Evolutionary conservation across 2,888 invertebrate species (phyloP).

Genomic region (Melanostoma mellinum): DNA sequence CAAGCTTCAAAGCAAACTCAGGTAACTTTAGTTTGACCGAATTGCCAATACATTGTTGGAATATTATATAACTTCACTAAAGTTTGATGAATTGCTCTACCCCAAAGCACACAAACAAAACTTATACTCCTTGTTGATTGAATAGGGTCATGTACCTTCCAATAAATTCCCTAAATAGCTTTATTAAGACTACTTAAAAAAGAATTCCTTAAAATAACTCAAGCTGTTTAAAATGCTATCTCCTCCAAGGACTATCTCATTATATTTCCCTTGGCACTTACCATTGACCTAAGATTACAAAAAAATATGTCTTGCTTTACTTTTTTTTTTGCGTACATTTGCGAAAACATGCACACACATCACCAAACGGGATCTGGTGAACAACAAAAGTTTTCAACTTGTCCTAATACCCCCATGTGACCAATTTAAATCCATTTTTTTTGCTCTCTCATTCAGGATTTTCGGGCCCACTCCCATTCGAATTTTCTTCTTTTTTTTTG

Average conservation of each 20-base stretch:
- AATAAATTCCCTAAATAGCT: slow-evolving; percentile 19
- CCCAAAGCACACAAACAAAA: neutral
- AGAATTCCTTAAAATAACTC: slow-evolving; percentile 21
- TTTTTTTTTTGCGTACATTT: slow-evolving; percentile 7
- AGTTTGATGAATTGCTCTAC: neutral
- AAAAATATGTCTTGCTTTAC: slow-evolving; percentile 26
- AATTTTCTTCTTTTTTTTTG: slow-evolving; percentile 13
- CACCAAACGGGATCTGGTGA: slow-evolving; percentile 18
- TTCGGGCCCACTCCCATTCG: neutral
- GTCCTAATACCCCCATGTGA: slow-evolving; percentile 63
- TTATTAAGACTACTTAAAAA: slow-evolving; percentile 30
- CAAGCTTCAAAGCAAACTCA: too few relatives aligned
- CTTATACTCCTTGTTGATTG: slow-evolving; percentile 23
- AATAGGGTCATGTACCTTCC: slow-evolving; percentile 17
- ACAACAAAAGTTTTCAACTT: slow-evolving; percentile 40
- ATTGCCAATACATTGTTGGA: too few relatives aligned
- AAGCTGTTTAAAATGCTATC: slow-evolving; percentile 53
- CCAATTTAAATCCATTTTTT: slow-evolving; percentile 69
- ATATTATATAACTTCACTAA: too few relatives aligned
- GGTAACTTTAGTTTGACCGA: too few relatives aligned
- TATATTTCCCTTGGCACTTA: slow-evolving; percentile 35
- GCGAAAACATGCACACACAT: slow-evolving; percentile 29
- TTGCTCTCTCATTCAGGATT: slow-evolving; percentile 1
- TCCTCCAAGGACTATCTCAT: slow-evolving; percentile 43
- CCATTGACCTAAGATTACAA: slow-evolving; percentile 44